Base-by-base conservation (phyloP, 2,888 invertebrate species). In the Conomelus anceps region DNA sequence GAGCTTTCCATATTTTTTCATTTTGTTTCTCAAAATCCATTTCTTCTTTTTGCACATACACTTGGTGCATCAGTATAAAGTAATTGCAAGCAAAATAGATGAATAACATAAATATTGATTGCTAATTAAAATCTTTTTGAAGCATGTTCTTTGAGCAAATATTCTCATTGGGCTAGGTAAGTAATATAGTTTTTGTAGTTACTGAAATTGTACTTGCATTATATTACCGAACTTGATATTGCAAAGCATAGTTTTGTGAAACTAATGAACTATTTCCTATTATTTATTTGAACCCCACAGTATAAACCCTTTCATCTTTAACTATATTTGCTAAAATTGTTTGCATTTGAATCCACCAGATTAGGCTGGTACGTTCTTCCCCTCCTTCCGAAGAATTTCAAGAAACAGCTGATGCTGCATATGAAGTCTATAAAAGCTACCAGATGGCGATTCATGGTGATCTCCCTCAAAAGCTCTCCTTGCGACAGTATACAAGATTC, bases 401-500 rank as follows among this genome's bases (percentile, higher is more conserved):
- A 87, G 91, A 92, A 88, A 93, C 93, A 6, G 93, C 94, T 90
- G 93, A 94, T 89, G 92, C 92, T 89, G 93, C 93, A 89, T 93
- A 94, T 91, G 92, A 92, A 41, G 93, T 99, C 85, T 99, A 98
- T 94, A 95, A 95, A 92, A 97, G 97, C 93, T 99, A 99, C 94
- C 99, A 99, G 94, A 96, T 96, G 93, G 93, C 94, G 86, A 95
- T 99, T 92, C 99, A 99, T 93, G 95, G 96, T 91, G 98, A 98
- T 93, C 94, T 95, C 88, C 95, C 96, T 7, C 94, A 95, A 90
- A 97, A 97, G 93, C 96, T 97, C 93, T 95, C 95, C 90, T 94
- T 95, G 93, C 93, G 95, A 89, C 96, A 96, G 92, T 99, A 97
- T 93, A 94, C 94, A 91, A 95, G 97, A 91, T 99, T 99, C 94